Base-by-base conservation (phyloP, 2,888 invertebrate species). In the Cheilosia grossa region DNA sequence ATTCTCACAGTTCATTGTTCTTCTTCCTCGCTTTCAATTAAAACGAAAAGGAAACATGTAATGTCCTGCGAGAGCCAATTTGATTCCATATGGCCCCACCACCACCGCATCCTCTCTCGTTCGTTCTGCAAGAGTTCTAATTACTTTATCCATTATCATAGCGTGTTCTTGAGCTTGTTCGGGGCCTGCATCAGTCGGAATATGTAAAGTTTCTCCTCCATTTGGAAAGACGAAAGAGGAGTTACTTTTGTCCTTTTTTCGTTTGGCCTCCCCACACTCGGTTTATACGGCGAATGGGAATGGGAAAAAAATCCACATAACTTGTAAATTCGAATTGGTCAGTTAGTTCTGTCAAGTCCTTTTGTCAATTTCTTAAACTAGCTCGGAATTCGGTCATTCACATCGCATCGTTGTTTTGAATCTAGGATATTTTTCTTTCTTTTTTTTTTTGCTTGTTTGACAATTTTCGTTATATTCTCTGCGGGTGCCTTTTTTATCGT, bases 91-190 rank as follows among this genome's bases (percentile, higher is more conserved):
- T 27, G 58, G 15, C 49, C 21, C 42, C 24, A 2, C 40, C 59
- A 13, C 51, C 37, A 53, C 33, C n/a, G 9, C 5, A 27, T 5
- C n/a, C 17, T 9, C 37, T 2, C 19, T 40, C 10, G 42, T 66
- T 30, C 13, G 59, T 77, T 47, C 54, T 44, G 47, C 59, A 17
- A 69, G 56, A 73, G 61, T 78, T 70, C 69, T 83, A 83, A 83
- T 83, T 83, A 74, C 79, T 79, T 74, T 64, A 59, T 74, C 64
- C 82, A 82, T 82, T 78, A 82, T 56, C 27, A 51, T 59, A 37
- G 47, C 56, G 42, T 70, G 63, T 70, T 56, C 2, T 47, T 10
- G 58, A 30, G 53, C 59, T 72, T 64, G 42, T 77, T 72, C 64
- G 59, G 33, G 17, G n/a, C 67, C 66, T 67, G 64, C 67, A 73